Percentiles rank a stretch among this genome's conserved stretches.
phyloP scores from a whole-genome alignment of 2,113 vertebrate species.

The Aldabrachelys gigantea region DNA sequence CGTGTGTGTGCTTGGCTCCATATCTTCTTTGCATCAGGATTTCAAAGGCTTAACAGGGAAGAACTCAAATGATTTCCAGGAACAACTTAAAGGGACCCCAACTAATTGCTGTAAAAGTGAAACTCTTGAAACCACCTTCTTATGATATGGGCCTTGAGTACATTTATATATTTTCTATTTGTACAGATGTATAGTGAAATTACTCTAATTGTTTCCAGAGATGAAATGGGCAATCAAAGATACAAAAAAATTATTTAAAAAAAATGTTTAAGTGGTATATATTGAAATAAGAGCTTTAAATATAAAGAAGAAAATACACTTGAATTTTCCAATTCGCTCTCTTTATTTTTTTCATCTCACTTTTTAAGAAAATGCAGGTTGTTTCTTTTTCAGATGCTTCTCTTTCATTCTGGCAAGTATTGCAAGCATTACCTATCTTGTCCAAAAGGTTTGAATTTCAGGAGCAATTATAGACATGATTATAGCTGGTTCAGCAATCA shows the following conservation, averaged over 20 bases:
- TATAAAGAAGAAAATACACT: constrained; percentile 71
- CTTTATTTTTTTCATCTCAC: constrained; percentile 81
- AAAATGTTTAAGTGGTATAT: constrained; percentile 77
- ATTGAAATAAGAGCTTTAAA: constrained; percentile 77
- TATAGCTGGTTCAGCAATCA: constrained; percentile 21
- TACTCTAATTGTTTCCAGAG: constrained; percentile 80
- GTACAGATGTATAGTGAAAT: constrained; percentile 86
- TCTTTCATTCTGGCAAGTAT: constrained; percentile 44
- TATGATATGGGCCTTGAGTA: constrained; percentile 75
- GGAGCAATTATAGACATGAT: constrained; percentile 6
- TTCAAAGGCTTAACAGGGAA: constrained; percentile 44
- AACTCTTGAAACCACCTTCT: constrained; percentile 76
- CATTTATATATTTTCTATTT: constrained; percentile 84
- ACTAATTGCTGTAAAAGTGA: constrained; percentile 45
- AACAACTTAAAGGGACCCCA: constrained; percentile 22
- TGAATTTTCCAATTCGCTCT: constrained; percentile 71
- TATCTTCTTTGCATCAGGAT: constrained; percentile 48
- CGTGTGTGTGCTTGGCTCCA: constrained; percentile 45
- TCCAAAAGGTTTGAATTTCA: constrained; percentile 39
- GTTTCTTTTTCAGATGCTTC: constrained; percentile 49
- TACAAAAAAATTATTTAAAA: constrained; percentile 81
- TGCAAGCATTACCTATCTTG: constrained; percentile 19
- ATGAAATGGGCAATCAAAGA: constrained; percentile 71
- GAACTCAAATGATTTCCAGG: constrained; percentile 62
- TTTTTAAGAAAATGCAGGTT: constrained; percentile 73